A percentile compares a stretch with the other conserved stretches of the same genome.
These are phyloP conservation scores for Elephantulus edwardii DNA, from an alignment of 2,113 vertebrate species.

Conservation along the genomic window DNA sequence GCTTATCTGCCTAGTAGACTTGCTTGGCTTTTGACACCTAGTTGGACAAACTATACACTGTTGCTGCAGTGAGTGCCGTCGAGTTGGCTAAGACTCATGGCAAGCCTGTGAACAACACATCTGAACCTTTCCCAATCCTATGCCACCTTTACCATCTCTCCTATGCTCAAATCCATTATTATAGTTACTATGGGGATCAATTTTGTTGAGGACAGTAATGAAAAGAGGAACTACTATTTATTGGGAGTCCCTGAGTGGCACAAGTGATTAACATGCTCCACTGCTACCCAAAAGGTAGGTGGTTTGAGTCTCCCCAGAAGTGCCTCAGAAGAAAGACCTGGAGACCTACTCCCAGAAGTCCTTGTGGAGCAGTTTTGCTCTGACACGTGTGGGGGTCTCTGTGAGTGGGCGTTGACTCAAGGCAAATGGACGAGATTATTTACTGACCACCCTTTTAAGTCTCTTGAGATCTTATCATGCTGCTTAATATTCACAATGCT, in stretches of 20 bases:
- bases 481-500: neutral
- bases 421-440: neutral
- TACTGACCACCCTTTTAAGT: rapidly evolving
- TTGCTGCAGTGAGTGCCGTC: no score
- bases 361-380: neutral
- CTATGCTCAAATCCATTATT: no score
- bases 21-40: neutral
- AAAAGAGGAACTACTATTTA: neutral
- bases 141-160: no score
- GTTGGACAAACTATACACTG: neutral
- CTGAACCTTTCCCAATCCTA: no score
- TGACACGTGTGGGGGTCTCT: neutral
- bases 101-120: no score
- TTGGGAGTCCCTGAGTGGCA: neutral
- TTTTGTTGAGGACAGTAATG: no score
- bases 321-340: neutral
- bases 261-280: neutral
- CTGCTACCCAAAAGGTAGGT: neutral
- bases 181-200: no score
- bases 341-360: neutral
- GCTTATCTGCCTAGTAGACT: neutral
- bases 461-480: neutral
- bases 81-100: no score
- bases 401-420: neutral
- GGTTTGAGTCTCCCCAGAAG: neutral